Percentiles rank a stretch among this genome's conserved stretches.
phyloP scores from a whole-genome alignment of 2,888 invertebrate genomes.

The Lasioglossum villosulum region DNA sequence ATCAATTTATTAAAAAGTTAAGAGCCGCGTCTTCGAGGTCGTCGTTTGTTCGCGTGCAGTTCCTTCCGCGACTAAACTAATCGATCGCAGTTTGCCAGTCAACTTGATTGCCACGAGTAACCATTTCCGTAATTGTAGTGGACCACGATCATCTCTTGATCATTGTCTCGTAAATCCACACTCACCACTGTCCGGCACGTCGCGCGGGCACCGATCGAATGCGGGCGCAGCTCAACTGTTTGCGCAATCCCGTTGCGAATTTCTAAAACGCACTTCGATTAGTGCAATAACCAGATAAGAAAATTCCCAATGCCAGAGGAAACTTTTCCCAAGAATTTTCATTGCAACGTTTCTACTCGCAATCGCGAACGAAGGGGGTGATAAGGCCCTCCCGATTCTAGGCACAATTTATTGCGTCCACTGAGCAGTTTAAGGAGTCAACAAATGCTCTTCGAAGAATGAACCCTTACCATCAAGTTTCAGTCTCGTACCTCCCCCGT shows the following conservation, averaged over 20 bases:
- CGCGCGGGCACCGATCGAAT: conserved; percentile 44
- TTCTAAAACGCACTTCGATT: conserved; percentile 13
- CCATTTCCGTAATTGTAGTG: conserved; percentile 66
- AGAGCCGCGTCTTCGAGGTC: not conserved
- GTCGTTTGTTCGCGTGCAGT: conserved; percentile 8
- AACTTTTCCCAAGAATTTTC: too few relatives aligned
- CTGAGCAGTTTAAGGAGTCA: too few relatives aligned
- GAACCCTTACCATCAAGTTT: too few relatives aligned
- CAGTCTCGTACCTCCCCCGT: too few relatives aligned
- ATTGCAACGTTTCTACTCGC: too few relatives aligned
- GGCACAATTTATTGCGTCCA: too few relatives aligned
- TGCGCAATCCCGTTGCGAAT: conserved; percentile 27
- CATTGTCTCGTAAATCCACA: conserved; percentile 72
- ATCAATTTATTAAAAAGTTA: not conserved
- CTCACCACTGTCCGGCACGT: conserved; percentile 61
- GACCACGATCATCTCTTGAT: conserved; percentile 67
- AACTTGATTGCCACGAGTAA: conserved; percentile 65
- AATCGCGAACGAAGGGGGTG: too few relatives aligned
- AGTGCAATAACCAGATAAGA: not conserved
- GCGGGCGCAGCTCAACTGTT: conserved; percentile 30
- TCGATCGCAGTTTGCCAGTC: conserved; percentile 65
- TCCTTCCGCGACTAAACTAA: conserved; percentile 51
- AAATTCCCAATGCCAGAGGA: not conserved
- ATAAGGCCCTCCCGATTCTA: too few relatives aligned
- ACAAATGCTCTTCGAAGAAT: too few relatives aligned